Evolutionary conservation across 2,797 vertebrate species (phyloP).

Genomic region (Xiphophorus birchmanni): DNA sequence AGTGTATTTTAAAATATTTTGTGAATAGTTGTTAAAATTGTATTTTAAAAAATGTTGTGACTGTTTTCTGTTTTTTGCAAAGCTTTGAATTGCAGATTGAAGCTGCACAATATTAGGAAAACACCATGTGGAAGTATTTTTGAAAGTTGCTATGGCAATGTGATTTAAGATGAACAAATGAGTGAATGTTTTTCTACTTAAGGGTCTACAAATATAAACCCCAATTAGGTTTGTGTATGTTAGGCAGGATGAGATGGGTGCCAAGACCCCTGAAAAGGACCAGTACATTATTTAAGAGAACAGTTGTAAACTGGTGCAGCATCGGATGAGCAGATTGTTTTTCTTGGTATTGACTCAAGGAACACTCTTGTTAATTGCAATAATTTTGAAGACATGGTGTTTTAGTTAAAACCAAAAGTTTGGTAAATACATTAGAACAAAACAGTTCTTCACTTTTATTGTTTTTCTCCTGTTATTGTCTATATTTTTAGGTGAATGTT

Average conservation of each 20-base stretch:
- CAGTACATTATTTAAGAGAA: background rate
- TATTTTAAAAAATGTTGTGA: background rate
- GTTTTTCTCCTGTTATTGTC: background rate
- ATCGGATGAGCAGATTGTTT: background rate
- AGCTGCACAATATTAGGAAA: background rate
- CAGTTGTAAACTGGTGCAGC: background rate
- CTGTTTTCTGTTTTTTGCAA: background rate
- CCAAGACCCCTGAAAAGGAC: background rate
- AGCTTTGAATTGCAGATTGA: background rate
- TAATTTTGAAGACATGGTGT: background rate
- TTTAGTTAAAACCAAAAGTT: background rate
- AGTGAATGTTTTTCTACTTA: background rate
- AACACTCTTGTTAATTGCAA: background rate
- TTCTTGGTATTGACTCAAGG: background rate
- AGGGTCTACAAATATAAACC: background rate
- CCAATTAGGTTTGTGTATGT: too few species aligned
- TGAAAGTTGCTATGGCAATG: background rate
- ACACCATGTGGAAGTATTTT: background rate
- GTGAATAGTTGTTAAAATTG: background rate
- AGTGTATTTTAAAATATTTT: background rate
- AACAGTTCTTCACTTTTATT: background rate
- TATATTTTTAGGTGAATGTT: background rate
- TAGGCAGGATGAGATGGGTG: too few species aligned
- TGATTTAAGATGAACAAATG: background rate
- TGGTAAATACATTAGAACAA: background rate